phyloP scores from a whole-genome alignment of 2,113 vertebrate genomes.

The Oreochromis niloticus region DNA sequence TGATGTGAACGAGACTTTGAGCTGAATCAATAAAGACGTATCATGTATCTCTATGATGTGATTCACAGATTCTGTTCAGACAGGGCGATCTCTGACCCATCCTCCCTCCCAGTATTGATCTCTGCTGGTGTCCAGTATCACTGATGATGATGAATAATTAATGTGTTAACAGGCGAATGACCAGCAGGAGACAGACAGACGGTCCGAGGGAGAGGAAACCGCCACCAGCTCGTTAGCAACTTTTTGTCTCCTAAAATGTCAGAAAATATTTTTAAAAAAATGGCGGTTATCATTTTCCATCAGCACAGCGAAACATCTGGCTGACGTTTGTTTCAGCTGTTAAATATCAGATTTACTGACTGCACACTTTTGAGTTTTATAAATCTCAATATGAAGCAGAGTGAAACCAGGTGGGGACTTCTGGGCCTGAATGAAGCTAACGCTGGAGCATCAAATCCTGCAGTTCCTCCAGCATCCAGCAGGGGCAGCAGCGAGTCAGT shows the following conservation, averaged over 20 bases:
- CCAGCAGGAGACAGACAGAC: neutral
- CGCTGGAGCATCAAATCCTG: neutral
- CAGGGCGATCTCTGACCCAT: neutral
- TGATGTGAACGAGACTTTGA: neutral
- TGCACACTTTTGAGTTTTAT: too few species aligned
- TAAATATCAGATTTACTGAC: too few species aligned
- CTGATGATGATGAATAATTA: neutral
- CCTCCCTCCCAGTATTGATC: neutral
- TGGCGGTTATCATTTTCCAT: too few species aligned
- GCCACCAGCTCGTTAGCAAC: neutral
- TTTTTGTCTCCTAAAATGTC: too few species aligned
- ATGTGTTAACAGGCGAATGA: neutral
- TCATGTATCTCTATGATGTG: neutral
- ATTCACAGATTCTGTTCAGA: neutral
- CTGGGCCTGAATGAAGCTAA: neutral
- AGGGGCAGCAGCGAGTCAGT: fast-evolving
- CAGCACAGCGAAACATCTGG: too few species aligned
- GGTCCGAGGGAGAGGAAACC: neutral
- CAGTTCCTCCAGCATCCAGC: neutral
- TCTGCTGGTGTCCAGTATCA: neutral
- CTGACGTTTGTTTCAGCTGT: too few species aligned
- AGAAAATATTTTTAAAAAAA: too few species aligned
- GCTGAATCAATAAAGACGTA: neutral
- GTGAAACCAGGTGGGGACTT: neutral
- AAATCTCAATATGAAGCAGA: neutral